Conservation (phyloP, 2,888 invertebrate genomes). For the Ariolimax columbianus region DNA sequence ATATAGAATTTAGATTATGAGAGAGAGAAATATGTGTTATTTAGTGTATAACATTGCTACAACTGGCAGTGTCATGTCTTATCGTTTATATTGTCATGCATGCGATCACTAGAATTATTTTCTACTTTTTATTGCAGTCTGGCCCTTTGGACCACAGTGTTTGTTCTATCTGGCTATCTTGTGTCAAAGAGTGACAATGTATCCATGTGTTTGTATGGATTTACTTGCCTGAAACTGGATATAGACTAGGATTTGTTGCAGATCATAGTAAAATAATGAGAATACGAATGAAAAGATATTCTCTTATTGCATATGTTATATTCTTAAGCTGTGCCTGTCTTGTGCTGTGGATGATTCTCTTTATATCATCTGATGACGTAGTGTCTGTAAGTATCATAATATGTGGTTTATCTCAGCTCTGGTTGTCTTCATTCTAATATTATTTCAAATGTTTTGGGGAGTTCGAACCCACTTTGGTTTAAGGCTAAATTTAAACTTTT, state of each 20-base stretch:
- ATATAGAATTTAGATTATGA: too few species aligned
- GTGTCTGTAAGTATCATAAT: slow-evolving; percentile 26
- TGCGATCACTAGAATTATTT: too few species aligned
- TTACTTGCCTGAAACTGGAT: background rate
- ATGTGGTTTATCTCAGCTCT: background rate
- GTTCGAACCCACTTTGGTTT: too few species aligned
- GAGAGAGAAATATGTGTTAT: too few species aligned
- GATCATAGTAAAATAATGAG: slow-evolving; percentile 19
- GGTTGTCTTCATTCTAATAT: background rate
- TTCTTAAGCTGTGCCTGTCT: slow-evolving; percentile 30
- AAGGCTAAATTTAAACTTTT: too few species aligned
- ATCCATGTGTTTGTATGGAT: background rate
- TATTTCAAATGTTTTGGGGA: too few species aligned
- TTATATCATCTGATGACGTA: slow-evolving; percentile 23
- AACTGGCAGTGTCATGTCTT: too few species aligned
- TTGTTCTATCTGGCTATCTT: background rate
- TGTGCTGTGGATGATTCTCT: slow-evolving; percentile 28
- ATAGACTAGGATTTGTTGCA: background rate
- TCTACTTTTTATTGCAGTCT: background rate
- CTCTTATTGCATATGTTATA: slow-evolving; percentile 21
- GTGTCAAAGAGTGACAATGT: background rate
- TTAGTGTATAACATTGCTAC: too few species aligned
- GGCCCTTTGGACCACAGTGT: background rate
- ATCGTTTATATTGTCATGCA: too few species aligned
- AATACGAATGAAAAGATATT: slow-evolving; percentile 11